Conservation (phyloP, 1,140 invertebrate genomes). For the Bombus consobrinus region DNA sequence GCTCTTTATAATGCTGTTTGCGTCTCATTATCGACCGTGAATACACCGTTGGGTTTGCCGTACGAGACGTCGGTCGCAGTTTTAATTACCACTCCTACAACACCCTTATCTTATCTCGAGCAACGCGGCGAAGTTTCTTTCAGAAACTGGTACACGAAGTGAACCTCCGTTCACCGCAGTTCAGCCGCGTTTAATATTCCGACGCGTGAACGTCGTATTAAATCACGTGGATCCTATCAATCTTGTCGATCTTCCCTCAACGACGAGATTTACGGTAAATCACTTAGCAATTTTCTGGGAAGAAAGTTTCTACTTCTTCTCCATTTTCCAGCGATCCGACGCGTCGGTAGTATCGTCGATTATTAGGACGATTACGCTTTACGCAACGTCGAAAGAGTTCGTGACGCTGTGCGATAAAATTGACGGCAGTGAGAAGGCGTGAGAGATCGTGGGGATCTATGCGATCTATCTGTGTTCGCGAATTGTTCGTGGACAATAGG, state of each 20-base stretch:
- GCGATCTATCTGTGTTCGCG: neutral
- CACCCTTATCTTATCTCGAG: constrained; percentile 46
- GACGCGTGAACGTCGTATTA: neutral
- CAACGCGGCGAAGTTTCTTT: constrained; percentile 12
- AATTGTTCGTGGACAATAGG: constrained; percentile 32
- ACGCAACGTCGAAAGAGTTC: neutral
- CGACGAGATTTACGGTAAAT: neutral
- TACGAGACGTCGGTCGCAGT: neutral
- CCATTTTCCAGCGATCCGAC: neutral
- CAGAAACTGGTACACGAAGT: constrained; percentile 16
- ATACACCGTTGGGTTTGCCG: neutral
- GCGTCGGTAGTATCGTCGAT: neutral
- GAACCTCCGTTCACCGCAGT: neutral
- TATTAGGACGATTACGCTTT: constrained; percentile 19
- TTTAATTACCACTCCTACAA: constrained; percentile 48
- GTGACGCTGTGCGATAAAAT: constrained; percentile 7
- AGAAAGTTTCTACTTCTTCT: neutral
- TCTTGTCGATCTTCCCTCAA: neutral
- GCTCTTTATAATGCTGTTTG: neutral
- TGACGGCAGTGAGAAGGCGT: constrained; percentile 20
- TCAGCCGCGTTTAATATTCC: neutral
- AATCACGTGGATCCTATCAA: neutral
- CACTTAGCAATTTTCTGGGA: neutral
- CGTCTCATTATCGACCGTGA: neutral
- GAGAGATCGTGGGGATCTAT: constrained; percentile 30